Evolutionary conservation across 2,888 invertebrate species (phyloP).

Genomic region (Hypomecis atomaria): DNA sequence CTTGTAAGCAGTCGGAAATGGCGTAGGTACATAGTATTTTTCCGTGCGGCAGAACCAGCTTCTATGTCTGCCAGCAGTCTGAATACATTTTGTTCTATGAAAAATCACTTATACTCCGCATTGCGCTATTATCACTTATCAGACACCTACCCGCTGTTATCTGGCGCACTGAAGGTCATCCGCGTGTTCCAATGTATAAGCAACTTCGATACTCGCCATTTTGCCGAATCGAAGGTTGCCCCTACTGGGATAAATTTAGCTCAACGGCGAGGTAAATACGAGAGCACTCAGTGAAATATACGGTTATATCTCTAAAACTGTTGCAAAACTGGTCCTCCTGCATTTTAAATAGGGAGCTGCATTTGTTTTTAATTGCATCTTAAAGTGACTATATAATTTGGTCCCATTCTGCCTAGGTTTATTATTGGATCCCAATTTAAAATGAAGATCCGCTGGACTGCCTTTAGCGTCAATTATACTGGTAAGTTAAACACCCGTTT

Average conservation of each 20-base stretch:
- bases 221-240: slow-evolving; percentile 33
- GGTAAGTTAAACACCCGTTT: slow-evolving; percentile 41
- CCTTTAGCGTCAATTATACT: slow-evolving; percentile 42
- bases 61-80: neutral
- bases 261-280: slow-evolving; percentile 6
- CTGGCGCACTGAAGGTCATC: slow-evolving; percentile 63
- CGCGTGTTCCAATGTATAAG: slow-evolving; percentile 42
- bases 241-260: slow-evolving; percentile 37
- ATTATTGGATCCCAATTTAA: slow-evolving; percentile 40
- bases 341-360: slow-evolving; percentile 18
- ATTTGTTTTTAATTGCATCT: slow-evolving; percentile 25
- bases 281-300: slow-evolving; percentile 18
- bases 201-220: slow-evolving; percentile 40
- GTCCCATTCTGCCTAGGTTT: slow-evolving; percentile 31
- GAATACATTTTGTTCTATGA: slow-evolving; percentile 23
- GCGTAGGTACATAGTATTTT: slow-evolving; percentile 1
- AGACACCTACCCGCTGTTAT: slow-evolving; percentile 60
- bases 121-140: slow-evolving; percentile 67
- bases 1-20: neutral
- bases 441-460: slow-evolving; percentile 39
- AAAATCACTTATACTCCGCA: slow-evolving; percentile 49
- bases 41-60: neutral
- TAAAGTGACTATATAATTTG: slow-evolving; percentile 27
- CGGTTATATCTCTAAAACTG: slow-evolving; percentile 12
- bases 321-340: slow-evolving; percentile 23